A percentile compares a stretch with the other conserved stretches of the same genome.
phyloP scores from a whole-genome alignment of 1,140 invertebrate species.

The Macrotrachela quadricornifera region DNA sequence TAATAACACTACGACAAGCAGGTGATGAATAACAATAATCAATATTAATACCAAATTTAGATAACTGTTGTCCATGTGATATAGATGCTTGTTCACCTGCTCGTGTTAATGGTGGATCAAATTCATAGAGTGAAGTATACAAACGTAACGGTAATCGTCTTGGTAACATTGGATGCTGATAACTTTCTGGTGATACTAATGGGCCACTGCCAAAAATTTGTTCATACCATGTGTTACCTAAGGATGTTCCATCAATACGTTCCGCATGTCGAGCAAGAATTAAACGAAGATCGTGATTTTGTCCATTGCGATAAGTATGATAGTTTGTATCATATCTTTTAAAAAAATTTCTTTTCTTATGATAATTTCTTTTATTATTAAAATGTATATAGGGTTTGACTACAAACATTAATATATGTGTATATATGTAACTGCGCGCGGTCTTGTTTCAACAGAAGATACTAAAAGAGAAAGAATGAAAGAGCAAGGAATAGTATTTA shows the following conservation, averaged over 20 bases:
- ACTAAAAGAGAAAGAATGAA: too few species aligned
- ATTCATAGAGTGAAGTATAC: background rate
- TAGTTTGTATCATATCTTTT: too few species aligned
- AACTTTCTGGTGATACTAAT: background rate
- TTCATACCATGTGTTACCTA: background rate
- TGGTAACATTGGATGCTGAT: background rate
- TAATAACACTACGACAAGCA: conserved; percentile 69
- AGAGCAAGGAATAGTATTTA: too few species aligned
- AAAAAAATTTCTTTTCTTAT: too few species aligned
- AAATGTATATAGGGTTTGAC: too few species aligned
- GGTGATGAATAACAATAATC: conserved; percentile 59
- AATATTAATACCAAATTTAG: background rate
- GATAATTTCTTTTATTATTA: too few species aligned
- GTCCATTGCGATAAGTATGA: too few species aligned
- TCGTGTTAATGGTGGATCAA: background rate
- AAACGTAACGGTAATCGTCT: background rate
- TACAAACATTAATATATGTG: too few species aligned
- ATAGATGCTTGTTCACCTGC: background rate
- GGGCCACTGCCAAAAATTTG: background rate
- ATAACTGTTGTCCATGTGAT: background rate
- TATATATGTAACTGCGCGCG: too few species aligned
- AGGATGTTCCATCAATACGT: background rate
- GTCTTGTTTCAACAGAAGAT: too few species aligned
- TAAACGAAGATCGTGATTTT: background rate
- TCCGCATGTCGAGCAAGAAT: background rate